Percentiles rank a stretch among this genome's conserved stretches.
These are phyloP conservation scores for Osmoderma eremita DNA, from an alignment of 2,888 invertebrate genomes.

Conservation along the genomic window DNA sequence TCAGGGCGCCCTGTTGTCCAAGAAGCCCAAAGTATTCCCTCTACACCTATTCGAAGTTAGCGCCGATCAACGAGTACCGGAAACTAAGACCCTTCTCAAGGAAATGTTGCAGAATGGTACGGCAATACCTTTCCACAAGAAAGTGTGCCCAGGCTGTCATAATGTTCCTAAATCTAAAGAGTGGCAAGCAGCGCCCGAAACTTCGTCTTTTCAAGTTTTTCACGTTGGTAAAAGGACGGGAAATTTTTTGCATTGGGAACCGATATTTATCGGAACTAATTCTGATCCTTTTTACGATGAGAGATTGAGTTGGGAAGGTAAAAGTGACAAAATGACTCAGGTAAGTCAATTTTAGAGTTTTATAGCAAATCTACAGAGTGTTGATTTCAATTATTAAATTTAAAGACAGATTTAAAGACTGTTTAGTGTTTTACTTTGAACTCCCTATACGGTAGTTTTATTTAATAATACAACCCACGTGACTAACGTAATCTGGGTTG, in stretches of 20 bases:
- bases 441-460: too few species aligned
- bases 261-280: constrained; percentile 92
- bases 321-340: constrained; percentile 96
- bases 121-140: constrained; percentile 92
- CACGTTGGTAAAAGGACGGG: constrained; percentile 85
- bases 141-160: constrained; percentile 88
- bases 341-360: constrained; percentile 63
- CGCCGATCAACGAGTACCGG: constrained; percentile 73
- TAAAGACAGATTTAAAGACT: too few species aligned
- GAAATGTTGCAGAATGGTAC: constrained; percentile 79
- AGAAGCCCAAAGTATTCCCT: constrained; percentile 81
- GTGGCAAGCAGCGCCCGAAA: constrained; percentile 81
- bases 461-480: too few species aligned
- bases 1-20: constrained; percentile 70
- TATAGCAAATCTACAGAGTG: not conserved
- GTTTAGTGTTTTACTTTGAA: too few species aligned
- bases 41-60: constrained; percentile 89
- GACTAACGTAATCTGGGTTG: too few species aligned
- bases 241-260: constrained; percentile 88
- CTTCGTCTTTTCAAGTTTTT: constrained; percentile 79
- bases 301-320: constrained; percentile 93
- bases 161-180: constrained; percentile 86
- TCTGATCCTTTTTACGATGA: constrained; percentile 90
- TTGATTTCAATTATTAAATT: too few species aligned
- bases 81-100: constrained; percentile 74